Base-by-base conservation (phyloP, 2,888 invertebrate species). In the Cheilosia scutellata region DNA sequence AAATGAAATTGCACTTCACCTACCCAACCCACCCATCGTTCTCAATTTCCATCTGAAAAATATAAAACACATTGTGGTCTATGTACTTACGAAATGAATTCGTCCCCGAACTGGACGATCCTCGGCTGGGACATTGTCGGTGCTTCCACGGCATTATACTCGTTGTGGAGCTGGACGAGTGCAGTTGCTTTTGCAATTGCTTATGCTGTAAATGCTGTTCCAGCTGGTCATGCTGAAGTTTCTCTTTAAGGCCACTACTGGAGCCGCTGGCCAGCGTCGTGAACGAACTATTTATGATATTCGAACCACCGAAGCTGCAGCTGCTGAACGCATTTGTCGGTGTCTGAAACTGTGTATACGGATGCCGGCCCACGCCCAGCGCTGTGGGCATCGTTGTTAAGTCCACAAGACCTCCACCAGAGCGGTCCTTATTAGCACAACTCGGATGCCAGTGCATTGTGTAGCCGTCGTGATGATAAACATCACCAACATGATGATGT, bases 91-190 rank as follows among this genome's bases (percentile, higher is more conserved):
- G 91, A 88, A 92, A 91, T 80, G 93, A 92, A 86, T 91, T 92
- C 29, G 92, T 91, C 82, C 92, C 92, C 44, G 92, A 92, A 83
- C 92, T 92, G 31, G 92, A 92, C 33, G 93, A 93, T 44, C 91
- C 91, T 66, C 93, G 90, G 87, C 92, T 92, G 72, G 92, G 92
- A 84, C 93, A 92, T 82, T 92, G 92, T 5, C 92, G 90, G 87
- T 92, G 93, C 80, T 92, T 92, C 92, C 92, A 92, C 13, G 92
- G 92, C 92, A 92, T 92, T 66, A 91, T 90, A 89, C 90, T 92
- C 37, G 90, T 91, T 66, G 91, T 89, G 0, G 86, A 86, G 44
- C 86, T 82, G 79, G 91, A 91, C 75, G 91, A 89, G 76, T 90
- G 90, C 82, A 90, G 88, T 79, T 90, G 90, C 82, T 91, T 90